phyloP scores from a whole-genome alignment of 2,888 invertebrate genomes.

The Ischnus inquisitorius region DNA sequence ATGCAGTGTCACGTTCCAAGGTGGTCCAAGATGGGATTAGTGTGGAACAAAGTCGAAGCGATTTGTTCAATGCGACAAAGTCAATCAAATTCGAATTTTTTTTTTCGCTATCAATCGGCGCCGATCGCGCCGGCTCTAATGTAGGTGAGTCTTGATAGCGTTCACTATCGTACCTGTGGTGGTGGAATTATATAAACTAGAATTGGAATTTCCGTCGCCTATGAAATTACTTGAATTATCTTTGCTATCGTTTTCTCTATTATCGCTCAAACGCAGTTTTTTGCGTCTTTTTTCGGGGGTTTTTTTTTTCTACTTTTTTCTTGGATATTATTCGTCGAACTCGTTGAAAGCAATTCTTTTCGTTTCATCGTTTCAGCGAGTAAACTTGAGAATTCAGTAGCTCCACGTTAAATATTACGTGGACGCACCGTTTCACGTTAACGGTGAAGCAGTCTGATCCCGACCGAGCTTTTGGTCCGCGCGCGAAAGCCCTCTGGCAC shows the following conservation, averaged over 20 bases:
- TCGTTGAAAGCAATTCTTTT: slow-evolving; percentile 8
- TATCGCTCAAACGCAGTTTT: not conserved
- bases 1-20: not conserved
- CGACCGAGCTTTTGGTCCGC: not conserved
- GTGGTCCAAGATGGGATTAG: not conserved
- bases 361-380: not conserved
- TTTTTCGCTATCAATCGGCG: not conserved
- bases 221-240: not conserved
- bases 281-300: not conserved
- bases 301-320: not conserved
- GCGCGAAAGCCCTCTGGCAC: not conserved
- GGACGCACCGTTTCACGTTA: too few relatives aligned
- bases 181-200: not conserved
- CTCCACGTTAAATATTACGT: not conserved
- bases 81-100: not conserved
- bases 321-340: not conserved
- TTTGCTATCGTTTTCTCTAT: slow-evolving; percentile 10
- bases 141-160: slow-evolving; percentile 16
- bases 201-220: not conserved
- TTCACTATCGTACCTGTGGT: not conserved
- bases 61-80: not conserved
- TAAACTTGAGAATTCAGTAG: not conserved
- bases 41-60: slow-evolving; percentile 6
- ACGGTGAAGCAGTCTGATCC: not conserved
- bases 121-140: not conserved